Evolutionary conservation across 2,888 invertebrate species (phyloP).

Genomic region (Neria commutata): DNA sequence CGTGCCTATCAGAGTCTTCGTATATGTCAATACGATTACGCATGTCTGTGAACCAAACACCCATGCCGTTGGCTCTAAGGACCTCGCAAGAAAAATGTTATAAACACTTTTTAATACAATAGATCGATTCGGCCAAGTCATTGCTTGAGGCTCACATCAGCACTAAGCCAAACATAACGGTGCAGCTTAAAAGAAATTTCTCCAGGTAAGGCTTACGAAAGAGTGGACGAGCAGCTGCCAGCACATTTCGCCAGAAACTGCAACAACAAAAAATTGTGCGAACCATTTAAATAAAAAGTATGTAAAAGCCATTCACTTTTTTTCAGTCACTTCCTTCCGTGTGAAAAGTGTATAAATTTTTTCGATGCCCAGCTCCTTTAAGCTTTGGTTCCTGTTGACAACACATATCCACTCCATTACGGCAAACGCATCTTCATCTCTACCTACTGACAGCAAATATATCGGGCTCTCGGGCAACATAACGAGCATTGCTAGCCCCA

Average conservation of each 20-base stretch:
- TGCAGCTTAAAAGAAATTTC: conserved; percentile 32
- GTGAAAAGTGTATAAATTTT: conserved; percentile 7
- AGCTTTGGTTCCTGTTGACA: conserved; percentile 30
- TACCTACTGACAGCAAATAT: conserved; percentile 36
- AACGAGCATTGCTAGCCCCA: conserved; percentile 35
- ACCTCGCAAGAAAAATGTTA: neutral
- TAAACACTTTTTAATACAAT: neutral
- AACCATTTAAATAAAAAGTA: no score
- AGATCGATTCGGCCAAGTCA: neutral
- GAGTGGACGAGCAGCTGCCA: conserved; percentile 35
- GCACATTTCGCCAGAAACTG: conserved; percentile 31
- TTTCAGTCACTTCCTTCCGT: neutral
- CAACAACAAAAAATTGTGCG: no score
- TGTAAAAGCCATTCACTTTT: no score
- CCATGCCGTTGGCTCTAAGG: conserved; percentile 39
- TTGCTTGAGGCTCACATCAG: conserved; percentile 31
- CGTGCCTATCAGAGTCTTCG: neutral
- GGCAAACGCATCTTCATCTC: conserved; percentile 21
- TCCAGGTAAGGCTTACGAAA: conserved; percentile 37
- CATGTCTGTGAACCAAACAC: conserved; percentile 41
- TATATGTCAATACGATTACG: conserved; percentile 34
- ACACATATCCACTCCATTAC: conserved; percentile 36
- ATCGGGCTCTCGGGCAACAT: conserved; percentile 43
- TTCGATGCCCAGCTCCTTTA: conserved; percentile 23
- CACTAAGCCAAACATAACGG: conserved; percentile 40